These are phyloP conservation scores for Aphaenogaster rudis DNA, from an alignment of 1,140 invertebrate genomes.

Conservation along the genomic window DNA sequence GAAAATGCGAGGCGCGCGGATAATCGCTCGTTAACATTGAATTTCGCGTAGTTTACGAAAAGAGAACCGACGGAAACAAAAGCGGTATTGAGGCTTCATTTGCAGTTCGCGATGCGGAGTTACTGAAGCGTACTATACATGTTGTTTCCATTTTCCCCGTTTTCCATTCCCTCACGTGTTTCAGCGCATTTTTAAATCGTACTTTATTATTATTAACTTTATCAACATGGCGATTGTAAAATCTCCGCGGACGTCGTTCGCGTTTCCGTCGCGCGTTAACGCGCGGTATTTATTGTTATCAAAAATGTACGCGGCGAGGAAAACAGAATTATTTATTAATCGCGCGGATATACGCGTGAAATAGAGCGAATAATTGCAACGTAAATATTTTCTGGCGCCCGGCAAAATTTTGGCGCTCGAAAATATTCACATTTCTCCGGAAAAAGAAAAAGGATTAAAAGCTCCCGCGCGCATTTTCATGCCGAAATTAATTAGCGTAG, in stretches of 20 bases:
- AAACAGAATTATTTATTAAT: slow-evolving; percentile 61
- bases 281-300: slow-evolving; percentile 40
- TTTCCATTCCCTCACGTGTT: background rate
- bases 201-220: slow-evolving; percentile 61
- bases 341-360: slow-evolving; percentile 4
- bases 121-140: background rate
- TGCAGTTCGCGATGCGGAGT: slow-evolving; percentile 27
- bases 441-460: slow-evolving; percentile 32
- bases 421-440: slow-evolving; percentile 8
- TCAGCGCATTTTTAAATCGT: slow-evolving; percentile 22
- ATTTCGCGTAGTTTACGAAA: slow-evolving; percentile 45
- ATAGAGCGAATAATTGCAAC: slow-evolving; percentile 29
- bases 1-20: slow-evolving; percentile 26
- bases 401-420: background rate
- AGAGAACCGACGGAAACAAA: slow-evolving; percentile 48
- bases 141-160: slow-evolving; percentile 39
- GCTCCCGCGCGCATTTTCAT: background rate
- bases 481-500: slow-evolving; percentile 45
- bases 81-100: slow-evolving; percentile 53
- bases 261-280: slow-evolving; percentile 16
- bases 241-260: slow-evolving; percentile 12
- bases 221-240: slow-evolving; percentile 44
- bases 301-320: slow-evolving; percentile 35
- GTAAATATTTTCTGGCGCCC: slow-evolving; percentile 20
- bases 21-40: slow-evolving; percentile 62